These are phyloP conservation scores for Acanthosepion esculentum DNA, from an alignment of 2,888 invertebrate genomes.

Conservation along the genomic window DNA sequence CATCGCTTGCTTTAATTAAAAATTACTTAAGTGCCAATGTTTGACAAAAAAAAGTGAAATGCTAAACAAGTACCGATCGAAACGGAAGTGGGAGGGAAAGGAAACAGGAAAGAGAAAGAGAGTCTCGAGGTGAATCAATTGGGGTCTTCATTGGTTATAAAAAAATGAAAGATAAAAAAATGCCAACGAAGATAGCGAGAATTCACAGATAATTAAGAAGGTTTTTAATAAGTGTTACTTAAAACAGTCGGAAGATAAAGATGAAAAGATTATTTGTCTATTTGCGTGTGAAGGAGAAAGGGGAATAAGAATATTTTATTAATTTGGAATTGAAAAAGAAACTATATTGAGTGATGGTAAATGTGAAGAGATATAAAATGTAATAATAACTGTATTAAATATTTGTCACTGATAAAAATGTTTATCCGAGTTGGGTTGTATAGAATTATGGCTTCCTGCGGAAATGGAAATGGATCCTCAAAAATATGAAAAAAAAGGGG, in stretches of 20 bases:
- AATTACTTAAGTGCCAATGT: neutral
- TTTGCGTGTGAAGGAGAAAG: neutral
- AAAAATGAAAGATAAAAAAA: neutral
- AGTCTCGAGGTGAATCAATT: neutral
- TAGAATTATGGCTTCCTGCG: too few species aligned
- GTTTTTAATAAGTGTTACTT: neutral
- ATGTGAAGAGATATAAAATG: too few species aligned
- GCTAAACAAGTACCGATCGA: neutral
- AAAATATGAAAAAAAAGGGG: too few species aligned
- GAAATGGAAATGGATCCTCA: too few species aligned
- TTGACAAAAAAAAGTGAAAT: neutral
- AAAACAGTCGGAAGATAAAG: constrained; percentile 4
- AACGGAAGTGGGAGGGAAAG: neutral
- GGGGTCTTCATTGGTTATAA: neutral
- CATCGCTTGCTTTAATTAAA: neutral
- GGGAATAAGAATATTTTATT: too few species aligned
- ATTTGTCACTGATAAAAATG: too few species aligned
- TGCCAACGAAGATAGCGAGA: neutral
- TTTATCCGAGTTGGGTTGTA: too few species aligned
- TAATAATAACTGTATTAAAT: too few species aligned
- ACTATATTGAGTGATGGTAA: too few species aligned
- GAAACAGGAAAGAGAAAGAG: neutral
- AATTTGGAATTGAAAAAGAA: too few species aligned
- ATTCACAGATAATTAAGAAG: neutral
- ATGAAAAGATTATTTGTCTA: neutral